Evolutionary conservation across 2,797 vertebrate species (phyloP).

Genomic region (Rhinella marina): DNA sequence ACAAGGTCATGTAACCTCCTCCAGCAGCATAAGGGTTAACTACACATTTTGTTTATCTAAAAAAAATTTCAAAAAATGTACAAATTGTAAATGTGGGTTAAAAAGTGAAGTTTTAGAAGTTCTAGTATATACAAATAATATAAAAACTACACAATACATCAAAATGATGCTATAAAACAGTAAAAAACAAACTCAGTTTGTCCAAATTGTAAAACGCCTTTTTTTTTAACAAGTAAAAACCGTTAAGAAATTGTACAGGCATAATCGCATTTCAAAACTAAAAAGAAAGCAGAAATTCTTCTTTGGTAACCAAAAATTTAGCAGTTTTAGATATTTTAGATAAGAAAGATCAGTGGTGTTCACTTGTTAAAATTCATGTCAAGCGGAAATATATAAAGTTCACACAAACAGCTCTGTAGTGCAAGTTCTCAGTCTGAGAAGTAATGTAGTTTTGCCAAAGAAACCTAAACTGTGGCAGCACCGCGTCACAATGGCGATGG

Average conservation of each 20-base stretch:
- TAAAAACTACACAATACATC: constrained; percentile 80
- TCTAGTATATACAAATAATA: constrained; percentile 87
- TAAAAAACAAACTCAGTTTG: constrained; percentile 70
- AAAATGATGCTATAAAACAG: constrained; percentile 75
- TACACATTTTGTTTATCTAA: constrained; percentile 70
- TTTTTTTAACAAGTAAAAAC: constrained; percentile 74
- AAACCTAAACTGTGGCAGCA: not conserved
- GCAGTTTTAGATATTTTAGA: constrained; percentile 61
- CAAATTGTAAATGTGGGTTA: constrained; percentile 79
- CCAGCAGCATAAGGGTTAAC: constrained; percentile 48
- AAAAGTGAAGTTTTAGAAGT: constrained; percentile 80
- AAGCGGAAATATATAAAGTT: constrained; percentile 57
- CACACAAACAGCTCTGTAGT: constrained; percentile 77
- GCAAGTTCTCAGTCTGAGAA: constrained; percentile 78
- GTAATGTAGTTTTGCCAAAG: constrained; percentile 41
- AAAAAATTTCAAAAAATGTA: constrained; percentile 74
- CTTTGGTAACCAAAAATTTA: constrained; percentile 91
- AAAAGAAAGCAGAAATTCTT: constrained; percentile 73
- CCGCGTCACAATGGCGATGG: not conserved
- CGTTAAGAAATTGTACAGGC: constrained; percentile 73
- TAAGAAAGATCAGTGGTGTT: constrained; percentile 26
- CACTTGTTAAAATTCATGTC: not conserved
- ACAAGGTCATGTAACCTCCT: constrained; percentile 27
- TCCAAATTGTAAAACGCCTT: constrained; percentile 69
- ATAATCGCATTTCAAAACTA: constrained; percentile 61